Evolutionary conservation across 2,888 invertebrate species (phyloP).

Genomic region (Calameuta idolon): DNA sequence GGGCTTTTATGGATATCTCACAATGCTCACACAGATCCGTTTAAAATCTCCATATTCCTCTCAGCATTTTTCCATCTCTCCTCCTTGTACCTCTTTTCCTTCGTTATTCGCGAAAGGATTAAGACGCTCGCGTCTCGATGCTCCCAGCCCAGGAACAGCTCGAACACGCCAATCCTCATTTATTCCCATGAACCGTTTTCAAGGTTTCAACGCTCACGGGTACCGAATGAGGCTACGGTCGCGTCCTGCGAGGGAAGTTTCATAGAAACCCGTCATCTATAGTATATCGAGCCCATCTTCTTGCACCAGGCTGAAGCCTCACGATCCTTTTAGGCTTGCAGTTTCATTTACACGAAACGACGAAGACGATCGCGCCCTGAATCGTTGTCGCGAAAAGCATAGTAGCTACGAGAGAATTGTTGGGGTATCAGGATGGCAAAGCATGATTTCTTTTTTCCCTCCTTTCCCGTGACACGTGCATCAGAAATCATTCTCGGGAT

Average conservation of each 20-base stretch:
- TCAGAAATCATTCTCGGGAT: not conserved
- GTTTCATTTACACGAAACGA: slow-evolving; percentile 43
- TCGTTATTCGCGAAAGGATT: not conserved
- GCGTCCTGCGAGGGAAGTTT: slow-evolving; percentile 37
- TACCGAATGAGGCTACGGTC: not conserved
- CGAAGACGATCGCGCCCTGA: slow-evolving; percentile 17
- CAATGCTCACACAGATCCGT: not conserved
- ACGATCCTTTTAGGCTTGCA: slow-evolving; percentile 38
- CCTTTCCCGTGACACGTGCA: not conserved
- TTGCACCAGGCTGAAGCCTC: not conserved
- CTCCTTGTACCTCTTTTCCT: not conserved
- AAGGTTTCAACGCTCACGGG: not conserved
- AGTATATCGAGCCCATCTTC: not conserved
- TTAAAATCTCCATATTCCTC: not conserved
- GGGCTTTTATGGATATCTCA: not conserved
- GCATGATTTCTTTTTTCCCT: not conserved
- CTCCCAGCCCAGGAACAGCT: not conserved
- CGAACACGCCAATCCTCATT: not conserved
- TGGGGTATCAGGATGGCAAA: not conserved
- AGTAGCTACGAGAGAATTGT: not conserved
- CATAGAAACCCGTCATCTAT: slow-evolving; percentile 55
- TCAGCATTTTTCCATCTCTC: not conserved
- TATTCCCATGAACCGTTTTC: not conserved
- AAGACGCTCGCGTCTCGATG: not conserved
- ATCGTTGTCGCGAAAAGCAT: not conserved